Percentiles rank a stretch among this genome's conserved stretches.
These are phyloP conservation scores for Oligia latruncula DNA, from an alignment of 2,888 invertebrate species.

Conservation along the genomic window DNA sequence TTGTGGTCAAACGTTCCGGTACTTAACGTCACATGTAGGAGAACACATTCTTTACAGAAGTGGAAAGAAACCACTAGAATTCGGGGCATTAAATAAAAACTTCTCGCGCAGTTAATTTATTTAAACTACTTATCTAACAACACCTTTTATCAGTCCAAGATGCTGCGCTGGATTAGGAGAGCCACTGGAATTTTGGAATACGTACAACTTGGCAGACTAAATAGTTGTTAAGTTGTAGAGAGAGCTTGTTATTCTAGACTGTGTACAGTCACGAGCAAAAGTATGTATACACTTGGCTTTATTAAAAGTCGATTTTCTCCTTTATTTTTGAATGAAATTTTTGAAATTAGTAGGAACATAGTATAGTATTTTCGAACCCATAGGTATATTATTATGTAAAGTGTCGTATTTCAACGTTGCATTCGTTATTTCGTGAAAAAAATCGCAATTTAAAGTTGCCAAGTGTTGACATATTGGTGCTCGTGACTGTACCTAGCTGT, in stretches of 20 bases:
- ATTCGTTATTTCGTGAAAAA: too few relatives aligned
- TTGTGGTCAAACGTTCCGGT: not conserved
- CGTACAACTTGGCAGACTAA: slow-evolving; percentile 32
- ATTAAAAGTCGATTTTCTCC: too few relatives aligned
- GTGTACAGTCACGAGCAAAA: too few relatives aligned
- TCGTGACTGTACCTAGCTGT: too few relatives aligned
- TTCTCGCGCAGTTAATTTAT: slow-evolving; percentile 21
- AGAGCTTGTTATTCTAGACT: slow-evolving; percentile 8
- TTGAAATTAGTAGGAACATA: too few relatives aligned
- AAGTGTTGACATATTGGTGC: too few relatives aligned
- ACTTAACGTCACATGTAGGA: not conserved
- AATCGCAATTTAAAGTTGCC: too few relatives aligned
- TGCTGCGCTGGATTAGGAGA: slow-evolving; percentile 5
- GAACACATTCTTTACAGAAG: not conserved
- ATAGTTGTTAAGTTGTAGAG: slow-evolving; percentile 8
- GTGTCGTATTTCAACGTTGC: too few relatives aligned
- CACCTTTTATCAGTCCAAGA: slow-evolving; percentile 11
- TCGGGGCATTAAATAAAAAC: not conserved
- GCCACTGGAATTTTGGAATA: slow-evolving; percentile 10
- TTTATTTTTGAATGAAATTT: too few relatives aligned
- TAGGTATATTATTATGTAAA: too few relatives aligned
- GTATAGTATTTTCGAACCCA: too few relatives aligned
- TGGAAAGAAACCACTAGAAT: not conserved
- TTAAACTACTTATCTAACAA: slow-evolving; percentile 15
- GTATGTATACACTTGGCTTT: too few relatives aligned